Evolutionary conservation across 2,888 invertebrate genomes (phyloP).

Genomic region (Andrena flavipes): DNA sequence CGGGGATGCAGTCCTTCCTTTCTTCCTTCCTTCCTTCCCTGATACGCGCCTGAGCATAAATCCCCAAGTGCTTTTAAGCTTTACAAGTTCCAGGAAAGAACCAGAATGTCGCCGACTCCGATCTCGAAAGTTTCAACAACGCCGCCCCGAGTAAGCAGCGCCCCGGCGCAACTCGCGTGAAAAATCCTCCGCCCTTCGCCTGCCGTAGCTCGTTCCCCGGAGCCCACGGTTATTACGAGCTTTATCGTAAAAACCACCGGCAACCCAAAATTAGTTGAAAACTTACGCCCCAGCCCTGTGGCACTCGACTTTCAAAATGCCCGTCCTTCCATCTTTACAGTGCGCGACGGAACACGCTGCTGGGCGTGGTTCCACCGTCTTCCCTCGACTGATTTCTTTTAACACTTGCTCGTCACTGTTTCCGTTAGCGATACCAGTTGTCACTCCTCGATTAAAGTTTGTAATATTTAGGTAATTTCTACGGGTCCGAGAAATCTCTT

Average conservation of each 20-base stretch:
- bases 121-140: conserved; percentile 64
- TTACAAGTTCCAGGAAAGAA: conserved; percentile 71
- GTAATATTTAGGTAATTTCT: neutral
- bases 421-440: no score
- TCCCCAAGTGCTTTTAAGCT: conserved; percentile 74
- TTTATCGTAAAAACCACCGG: conserved; percentile 67
- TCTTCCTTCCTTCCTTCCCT: conserved; percentile 41
- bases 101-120: conserved; percentile 64
- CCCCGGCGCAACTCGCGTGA: conserved; percentile 33
- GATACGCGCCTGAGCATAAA: conserved; percentile 69
- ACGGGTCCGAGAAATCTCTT: neutral
- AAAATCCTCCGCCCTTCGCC: conserved; percentile 47
- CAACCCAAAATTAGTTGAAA: conserved; percentile 68
- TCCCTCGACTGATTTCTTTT: neutral
- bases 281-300: conserved; percentile 44
- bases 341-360: neutral
- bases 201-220: neutral
- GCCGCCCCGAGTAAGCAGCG: conserved; percentile 21
- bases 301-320: conserved; percentile 18
- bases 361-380: conserved; percentile 24
- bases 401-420: neutral
- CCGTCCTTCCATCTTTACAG: neutral
- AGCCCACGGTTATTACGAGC: conserved; percentile 60
- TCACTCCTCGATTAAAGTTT: neutral
- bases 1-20: conserved; percentile 42